phyloP scores from a whole-genome alignment of 2,113 vertebrate species.

The Sterna hirundo region DNA sequence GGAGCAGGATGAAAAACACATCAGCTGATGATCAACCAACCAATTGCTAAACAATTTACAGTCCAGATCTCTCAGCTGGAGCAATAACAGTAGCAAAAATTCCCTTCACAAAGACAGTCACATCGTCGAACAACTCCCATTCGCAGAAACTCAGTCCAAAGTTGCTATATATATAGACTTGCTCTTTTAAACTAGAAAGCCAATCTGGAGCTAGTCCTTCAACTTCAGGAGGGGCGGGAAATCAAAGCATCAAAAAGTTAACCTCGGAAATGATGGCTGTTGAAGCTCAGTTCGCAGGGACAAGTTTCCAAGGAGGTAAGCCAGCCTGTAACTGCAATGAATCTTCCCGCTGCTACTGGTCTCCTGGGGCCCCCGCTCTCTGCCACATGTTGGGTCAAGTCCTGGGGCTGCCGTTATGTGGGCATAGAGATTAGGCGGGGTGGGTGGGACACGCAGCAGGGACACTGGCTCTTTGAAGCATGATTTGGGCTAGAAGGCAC shows the following conservation, averaged over 20 bases:
- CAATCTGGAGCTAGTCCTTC: not conserved
- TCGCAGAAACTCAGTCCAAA: not conserved
- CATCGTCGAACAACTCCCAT: fast-evolving
- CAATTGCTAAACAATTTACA: not conserved
- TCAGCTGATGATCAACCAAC: not conserved
- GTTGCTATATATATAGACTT: not conserved
- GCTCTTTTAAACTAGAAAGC: not conserved
- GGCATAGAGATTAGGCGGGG: not conserved
- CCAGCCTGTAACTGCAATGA: not conserved
- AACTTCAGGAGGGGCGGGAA: not conserved
- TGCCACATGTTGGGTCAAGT: not conserved
- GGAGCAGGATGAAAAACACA: not conserved
- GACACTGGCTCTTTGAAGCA: not conserved
- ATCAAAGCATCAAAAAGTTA: not conserved
- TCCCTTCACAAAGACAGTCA: not conserved
- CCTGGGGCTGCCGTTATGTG: not conserved
- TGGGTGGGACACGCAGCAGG: not conserved
- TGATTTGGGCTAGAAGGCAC: not conserved
- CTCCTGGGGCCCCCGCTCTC: fast-evolving
- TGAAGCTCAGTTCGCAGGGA: not conserved
- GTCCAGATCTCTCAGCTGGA: not conserved
- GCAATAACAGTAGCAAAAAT: not conserved
- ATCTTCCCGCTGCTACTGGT: not conserved
- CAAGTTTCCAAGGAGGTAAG: not conserved
- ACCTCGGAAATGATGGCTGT: not conserved